phyloP scores from a whole-genome alignment of 2,888 invertebrate genomes.

The Ephialtes manifestator region DNA sequence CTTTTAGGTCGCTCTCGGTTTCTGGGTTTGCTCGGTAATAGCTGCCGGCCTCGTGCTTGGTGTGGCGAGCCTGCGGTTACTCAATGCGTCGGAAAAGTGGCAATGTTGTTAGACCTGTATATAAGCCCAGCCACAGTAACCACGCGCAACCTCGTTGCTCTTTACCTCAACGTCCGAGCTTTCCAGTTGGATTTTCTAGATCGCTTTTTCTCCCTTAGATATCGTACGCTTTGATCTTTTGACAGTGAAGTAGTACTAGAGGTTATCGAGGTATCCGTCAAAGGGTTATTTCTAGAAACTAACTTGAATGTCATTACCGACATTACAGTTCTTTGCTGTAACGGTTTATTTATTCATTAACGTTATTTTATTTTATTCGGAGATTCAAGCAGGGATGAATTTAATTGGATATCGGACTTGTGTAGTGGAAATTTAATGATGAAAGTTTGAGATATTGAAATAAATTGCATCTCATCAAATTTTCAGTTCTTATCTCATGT shows the following conservation, averaged over 20 bases:
- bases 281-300: not conserved
- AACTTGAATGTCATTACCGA: not conserved
- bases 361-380: too few relatives aligned
- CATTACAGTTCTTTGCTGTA: not conserved
- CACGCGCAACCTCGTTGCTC: constrained; percentile 15
- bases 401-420: too few relatives aligned
- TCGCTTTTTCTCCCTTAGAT: not conserved
- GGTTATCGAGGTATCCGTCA: not conserved
- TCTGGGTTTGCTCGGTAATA: constrained; percentile 38
- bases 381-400: too few relatives aligned
- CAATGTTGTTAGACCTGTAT: constrained; percentile 46
- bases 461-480: too few relatives aligned
- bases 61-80: constrained; percentile 38
- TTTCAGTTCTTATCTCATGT: too few relatives aligned
- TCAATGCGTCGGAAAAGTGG: constrained; percentile 73
- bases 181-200: constrained; percentile 1
- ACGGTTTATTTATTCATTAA: not conserved
- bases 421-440: too few relatives aligned
- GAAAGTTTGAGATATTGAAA: too few relatives aligned
- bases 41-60: constrained; percentile 24
- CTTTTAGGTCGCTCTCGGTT: constrained; percentile 22
- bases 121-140: not conserved
- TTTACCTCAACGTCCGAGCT: constrained; percentile 11
- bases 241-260: not conserved
- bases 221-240: not conserved